phyloP scores from a whole-genome alignment of 2,113 vertebrate species.

The Tiliqua scincoides region DNA sequence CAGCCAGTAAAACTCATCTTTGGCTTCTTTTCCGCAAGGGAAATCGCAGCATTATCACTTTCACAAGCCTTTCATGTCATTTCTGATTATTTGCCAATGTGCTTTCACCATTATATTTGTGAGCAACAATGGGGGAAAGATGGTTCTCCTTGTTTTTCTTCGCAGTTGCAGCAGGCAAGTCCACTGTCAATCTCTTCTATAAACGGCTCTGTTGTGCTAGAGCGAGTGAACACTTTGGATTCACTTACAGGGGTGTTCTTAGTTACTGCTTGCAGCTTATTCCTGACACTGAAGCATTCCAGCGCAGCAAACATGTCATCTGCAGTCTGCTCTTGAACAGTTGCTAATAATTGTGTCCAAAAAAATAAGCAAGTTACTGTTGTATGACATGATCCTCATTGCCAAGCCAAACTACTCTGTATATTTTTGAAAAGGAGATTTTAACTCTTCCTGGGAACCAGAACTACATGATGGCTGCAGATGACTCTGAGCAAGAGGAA shows the following conservation, averaged over 20 bases:
- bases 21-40: background rate
- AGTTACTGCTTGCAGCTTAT: background rate
- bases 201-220: background rate
- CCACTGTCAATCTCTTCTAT: background rate
- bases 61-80: constrained; percentile 13
- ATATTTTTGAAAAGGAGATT: rapidly evolving
- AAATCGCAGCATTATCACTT: constrained; percentile 15
- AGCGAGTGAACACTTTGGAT: background rate
- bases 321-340: background rate
- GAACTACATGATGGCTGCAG: background rate
- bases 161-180: background rate
- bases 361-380: background rate
- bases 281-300: background rate
- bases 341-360: background rate
- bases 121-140: background rate
- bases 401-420: rapidly evolving
- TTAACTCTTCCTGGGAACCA: background rate
- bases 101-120: background rate
- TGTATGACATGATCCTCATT: background rate
- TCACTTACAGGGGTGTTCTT: background rate
- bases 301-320: background rate
- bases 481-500: background rate
- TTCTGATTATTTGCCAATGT: background rate
- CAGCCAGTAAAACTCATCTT: background rate
- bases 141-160: rapidly evolving